phyloP scores from a whole-genome alignment of 37 sponge, comb jelly and placozoan genomes.

The Spongilla lacustris region DNA sequence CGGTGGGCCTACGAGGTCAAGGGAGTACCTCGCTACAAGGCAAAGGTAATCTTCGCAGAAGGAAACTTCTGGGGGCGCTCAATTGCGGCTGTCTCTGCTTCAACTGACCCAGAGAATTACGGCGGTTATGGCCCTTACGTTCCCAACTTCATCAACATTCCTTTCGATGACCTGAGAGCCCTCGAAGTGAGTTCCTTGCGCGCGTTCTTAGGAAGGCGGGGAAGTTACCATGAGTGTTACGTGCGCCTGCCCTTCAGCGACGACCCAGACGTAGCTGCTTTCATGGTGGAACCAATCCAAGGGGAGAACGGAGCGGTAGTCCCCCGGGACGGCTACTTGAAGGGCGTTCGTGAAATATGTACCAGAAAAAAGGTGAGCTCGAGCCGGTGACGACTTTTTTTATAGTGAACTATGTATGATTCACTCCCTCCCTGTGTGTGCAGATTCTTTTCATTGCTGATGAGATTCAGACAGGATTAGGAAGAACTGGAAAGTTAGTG shows the following conservation, averaged over 20 bases:
- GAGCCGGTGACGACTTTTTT: not conserved
- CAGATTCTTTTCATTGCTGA: constrained; percentile 84
- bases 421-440: not conserved
- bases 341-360: constrained; percentile 79
- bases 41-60: constrained; percentile 81
- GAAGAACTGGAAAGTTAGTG: constrained; percentile 91
- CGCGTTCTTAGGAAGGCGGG: not conserved
- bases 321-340: constrained; percentile 90
- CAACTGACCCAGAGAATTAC: constrained; percentile 87
- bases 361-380: constrained; percentile 75
- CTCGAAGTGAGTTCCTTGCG: constrained; percentile 70
- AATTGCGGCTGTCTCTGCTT: constrained; percentile 84
- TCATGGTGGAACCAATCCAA: constrained; percentile 97
- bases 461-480: constrained; percentile 94
- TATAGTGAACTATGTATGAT: not conserved
- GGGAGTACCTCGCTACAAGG: constrained; percentile 88
- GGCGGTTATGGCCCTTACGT: constrained; percentile 90
- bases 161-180: constrained; percentile 79
- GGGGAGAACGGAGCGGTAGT: constrained; percentile 96
- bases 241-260: too few species aligned
- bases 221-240: too few species aligned
- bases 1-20: constrained; percentile 97
- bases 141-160: constrained; percentile 79
- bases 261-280: constrained; percentile 82
- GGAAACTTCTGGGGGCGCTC: constrained; percentile 95